phyloP scores from a whole-genome alignment of 1,140 invertebrate species.

The Pristionchus pacificus region DNA sequence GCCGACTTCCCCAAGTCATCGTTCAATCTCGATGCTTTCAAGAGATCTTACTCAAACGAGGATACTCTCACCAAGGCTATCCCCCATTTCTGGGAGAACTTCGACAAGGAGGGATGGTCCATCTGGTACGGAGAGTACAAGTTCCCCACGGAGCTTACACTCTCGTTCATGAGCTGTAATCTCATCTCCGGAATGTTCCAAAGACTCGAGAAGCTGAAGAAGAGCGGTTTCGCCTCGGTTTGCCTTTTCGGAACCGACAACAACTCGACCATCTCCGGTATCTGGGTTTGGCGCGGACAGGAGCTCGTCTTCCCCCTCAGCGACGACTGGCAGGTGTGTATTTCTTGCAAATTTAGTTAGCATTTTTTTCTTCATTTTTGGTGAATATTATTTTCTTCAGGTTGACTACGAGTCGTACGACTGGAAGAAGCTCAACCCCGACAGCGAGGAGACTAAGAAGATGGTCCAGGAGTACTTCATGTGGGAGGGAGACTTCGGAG shows the following conservation, averaged over 20 bases:
- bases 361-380: too few relatives aligned
- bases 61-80: conserved; percentile 80
- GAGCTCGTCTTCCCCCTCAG: conserved; percentile 81
- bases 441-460: conserved; percentile 77
- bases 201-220: conserved; percentile 93
- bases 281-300: conserved; percentile 94
- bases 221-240: conserved; percentile 87
- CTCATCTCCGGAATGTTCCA: conserved; percentile 93
- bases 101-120: conserved; percentile 91
- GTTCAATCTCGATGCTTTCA: conserved; percentile 95
- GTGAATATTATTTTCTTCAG: too few relatives aligned
- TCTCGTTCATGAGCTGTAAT: conserved; percentile 93
- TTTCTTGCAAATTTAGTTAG: conserved; percentile 63
- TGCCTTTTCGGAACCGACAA: conserved; percentile 88
- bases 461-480: conserved; percentile 85
- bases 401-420: conserved; percentile 93
- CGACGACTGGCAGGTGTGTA: conserved; percentile 62
- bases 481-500: conserved; percentile 81
- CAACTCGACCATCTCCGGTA: conserved; percentile 84
- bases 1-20: conserved; percentile 68
- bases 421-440: conserved; percentile 89
- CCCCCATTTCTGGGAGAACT: conserved; percentile 97
- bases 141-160: conserved; percentile 82
- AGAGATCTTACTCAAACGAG: conserved; percentile 93
- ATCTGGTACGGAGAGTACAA: conserved; percentile 98